phyloP scores from a whole-genome alignment of 2,797 vertebrate species.

The Smutsia temminckii region DNA sequence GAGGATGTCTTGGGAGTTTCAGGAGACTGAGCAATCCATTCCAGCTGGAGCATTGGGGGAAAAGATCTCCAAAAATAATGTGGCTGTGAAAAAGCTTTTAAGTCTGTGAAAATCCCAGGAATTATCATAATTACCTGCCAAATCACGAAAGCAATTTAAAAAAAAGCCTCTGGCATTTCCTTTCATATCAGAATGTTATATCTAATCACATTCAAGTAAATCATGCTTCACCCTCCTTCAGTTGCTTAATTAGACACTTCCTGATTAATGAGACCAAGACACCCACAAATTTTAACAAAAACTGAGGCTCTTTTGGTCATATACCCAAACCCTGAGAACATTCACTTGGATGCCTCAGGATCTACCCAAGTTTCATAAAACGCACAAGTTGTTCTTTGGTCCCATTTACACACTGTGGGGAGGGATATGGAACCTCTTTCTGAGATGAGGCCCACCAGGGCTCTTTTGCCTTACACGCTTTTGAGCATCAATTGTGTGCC shows the following conservation, averaged over 20 bases:
- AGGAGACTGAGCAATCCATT: slow-evolving; percentile 19
- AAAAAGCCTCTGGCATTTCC: slow-evolving; percentile 24
- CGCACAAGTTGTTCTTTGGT: not conserved
- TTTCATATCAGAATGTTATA: slow-evolving; percentile 1
- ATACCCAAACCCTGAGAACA: not conserved
- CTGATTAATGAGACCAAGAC: not conserved
- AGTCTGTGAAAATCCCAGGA: slow-evolving; percentile 62
- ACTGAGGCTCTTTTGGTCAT: not conserved
- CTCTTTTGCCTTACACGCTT: not conserved
- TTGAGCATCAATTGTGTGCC: rapidly evolving
- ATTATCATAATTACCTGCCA: slow-evolving; percentile 63
- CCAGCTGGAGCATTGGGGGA: slow-evolving; percentile 28
- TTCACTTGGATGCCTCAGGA: not conserved
- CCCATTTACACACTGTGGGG: not conserved
- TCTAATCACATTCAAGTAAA: not conserved
- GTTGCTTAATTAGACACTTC: not conserved
- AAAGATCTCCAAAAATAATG: slow-evolving; percentile 51
- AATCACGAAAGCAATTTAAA: slow-evolving; percentile 46
- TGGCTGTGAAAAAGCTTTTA: slow-evolving; percentile 53
- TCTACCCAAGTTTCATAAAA: not conserved
- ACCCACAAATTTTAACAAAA: not conserved
- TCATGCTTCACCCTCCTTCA: not conserved
- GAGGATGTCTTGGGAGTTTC: not conserved
- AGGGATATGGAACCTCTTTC: not conserved
- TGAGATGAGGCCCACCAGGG: rapidly evolving